phyloP scores from a whole-genome alignment of 2,888 invertebrate genomes.

The Cenopis cana region DNA sequence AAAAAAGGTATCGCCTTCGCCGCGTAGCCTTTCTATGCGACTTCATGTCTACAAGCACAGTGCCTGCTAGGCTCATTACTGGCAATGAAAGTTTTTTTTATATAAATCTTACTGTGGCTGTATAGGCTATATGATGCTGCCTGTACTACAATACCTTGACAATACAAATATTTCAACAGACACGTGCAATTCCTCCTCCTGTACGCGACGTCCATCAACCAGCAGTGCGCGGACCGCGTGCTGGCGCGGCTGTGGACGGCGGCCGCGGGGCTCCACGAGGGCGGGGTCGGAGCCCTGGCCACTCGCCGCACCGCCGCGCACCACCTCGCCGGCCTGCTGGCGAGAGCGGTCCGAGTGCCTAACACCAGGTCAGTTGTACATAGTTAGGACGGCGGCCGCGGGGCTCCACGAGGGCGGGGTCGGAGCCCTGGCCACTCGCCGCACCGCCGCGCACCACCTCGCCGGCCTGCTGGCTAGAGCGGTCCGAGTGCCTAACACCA shows the following conservation, averaged over 20 bases:
- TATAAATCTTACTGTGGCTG: too few species aligned
- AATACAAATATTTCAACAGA: conserved; percentile 68
- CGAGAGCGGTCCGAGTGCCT: conserved; percentile 73
- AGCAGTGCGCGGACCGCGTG: conserved; percentile 73
- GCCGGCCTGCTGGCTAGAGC: conserved; percentile 77
- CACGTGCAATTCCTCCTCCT: conserved; percentile 80
- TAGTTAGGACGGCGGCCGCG: conserved; percentile 70
- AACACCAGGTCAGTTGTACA: conserved; percentile 54
- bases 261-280: conserved; percentile 69
- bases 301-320: conserved; percentile 74
- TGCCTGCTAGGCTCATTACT: too few species aligned
- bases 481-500: conserved; percentile 71
- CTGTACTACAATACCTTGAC: too few species aligned
- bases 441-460: conserved; percentile 75
- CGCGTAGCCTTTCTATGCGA: too few species aligned
- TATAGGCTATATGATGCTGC: too few species aligned
- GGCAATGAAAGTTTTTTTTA: too few species aligned
- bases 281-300: conserved; percentile 68
- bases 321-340: conserved; percentile 76
- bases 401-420: conserved; percentile 67
- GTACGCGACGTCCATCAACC: conserved; percentile 79
- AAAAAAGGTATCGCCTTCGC: too few species aligned
- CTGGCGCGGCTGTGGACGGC: conserved; percentile 73
- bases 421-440: conserved; percentile 69
- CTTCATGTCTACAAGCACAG: too few species aligned